A percentile compares a stretch with the other conserved stretches of the same genome.
Conservation (phyloP, 2,888 invertebrate species). For the Erebia aethiops region DNA sequence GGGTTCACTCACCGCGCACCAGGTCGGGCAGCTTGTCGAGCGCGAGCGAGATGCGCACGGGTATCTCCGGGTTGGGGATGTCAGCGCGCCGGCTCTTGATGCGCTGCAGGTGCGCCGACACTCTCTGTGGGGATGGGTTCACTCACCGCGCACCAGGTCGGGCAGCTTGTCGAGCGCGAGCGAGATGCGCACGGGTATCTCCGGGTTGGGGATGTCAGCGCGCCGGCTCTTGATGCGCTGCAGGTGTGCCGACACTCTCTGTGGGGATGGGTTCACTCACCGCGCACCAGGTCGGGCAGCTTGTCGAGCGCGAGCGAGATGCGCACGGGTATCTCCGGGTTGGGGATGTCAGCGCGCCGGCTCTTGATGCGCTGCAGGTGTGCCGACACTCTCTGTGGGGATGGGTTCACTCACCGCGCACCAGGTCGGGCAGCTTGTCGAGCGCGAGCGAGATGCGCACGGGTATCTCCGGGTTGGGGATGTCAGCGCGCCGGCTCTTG, state of each 20-base stretch:
- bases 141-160: conserved; percentile 88
- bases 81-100: too few relatives aligned
- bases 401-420: conserved; percentile 83
- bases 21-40: too few relatives aligned
- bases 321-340: conserved; percentile 93
- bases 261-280: conserved; percentile 57
- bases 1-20: too few relatives aligned
- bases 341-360: conserved; percentile 93
- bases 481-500: conserved; percentile 92
- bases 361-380: conserved; percentile 92
- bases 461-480: conserved; percentile 94
- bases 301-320: conserved; percentile 91
- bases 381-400: conserved; percentile 71
- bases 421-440: conserved; percentile 91
- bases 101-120: too few relatives aligned
- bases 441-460: conserved; percentile 91
- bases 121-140: too few relatives aligned
- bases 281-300: conserved; percentile 90
- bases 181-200: conserved; percentile 92
- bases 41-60: too few relatives aligned
- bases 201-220: conserved; percentile 94
- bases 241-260: conserved; percentile 85
- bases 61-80: too few relatives aligned
- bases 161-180: conserved; percentile 91
- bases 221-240: conserved; percentile 91